A percentile compares a stretch with the other conserved stretches of the same genome.
phyloP scores from a whole-genome alignment of 2,888 invertebrate genomes.

The Chydorus sphaericus region DNA sequence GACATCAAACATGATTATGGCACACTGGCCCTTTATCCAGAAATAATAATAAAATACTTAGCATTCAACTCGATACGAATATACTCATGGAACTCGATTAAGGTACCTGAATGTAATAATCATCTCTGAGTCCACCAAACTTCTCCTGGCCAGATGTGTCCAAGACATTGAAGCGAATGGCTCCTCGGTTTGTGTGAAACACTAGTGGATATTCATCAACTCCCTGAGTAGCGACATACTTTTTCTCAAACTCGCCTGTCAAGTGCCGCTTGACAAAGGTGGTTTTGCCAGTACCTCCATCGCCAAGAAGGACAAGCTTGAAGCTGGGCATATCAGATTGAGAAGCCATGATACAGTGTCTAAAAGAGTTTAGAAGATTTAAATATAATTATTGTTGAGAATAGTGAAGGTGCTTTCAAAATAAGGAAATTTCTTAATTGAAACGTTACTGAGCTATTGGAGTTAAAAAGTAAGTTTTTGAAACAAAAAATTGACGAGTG shows the following conservation, averaged over 20 bases:
- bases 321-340: constrained; percentile 76
- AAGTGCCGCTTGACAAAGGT: constrained; percentile 98
- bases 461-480: too few species aligned
- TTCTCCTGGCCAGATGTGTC: constrained; percentile 99
- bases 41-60: neutral
- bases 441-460: too few species aligned
- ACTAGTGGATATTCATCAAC: constrained; percentile 98
- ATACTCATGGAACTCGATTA: neutral
- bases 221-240: constrained; percentile 96
- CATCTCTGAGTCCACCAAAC: constrained; percentile 95
- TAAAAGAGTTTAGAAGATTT: too few species aligned
- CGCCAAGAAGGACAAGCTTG: constrained; percentile 95
- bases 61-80: constrained; percentile 5
- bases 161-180: constrained; percentile 98
- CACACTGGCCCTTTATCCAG: constrained; percentile 43
- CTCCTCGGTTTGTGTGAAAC: constrained; percentile 94
- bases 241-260: constrained; percentile 99
- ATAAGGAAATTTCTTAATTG: too few species aligned
- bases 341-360: constrained; percentile 1
- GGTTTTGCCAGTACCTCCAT: constrained; percentile 99
- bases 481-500: too few species aligned
- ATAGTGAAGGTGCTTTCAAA: too few species aligned
- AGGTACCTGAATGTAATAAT: constrained; percentile 93
- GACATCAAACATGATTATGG: constrained; percentile 99
- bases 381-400: too few species aligned